Percentiles rank a stretch among this genome's conserved stretches.
Evolutionary conservation across 1,140 invertebrate species (phyloP).

Genomic region (Ceratina australensis): DNA sequence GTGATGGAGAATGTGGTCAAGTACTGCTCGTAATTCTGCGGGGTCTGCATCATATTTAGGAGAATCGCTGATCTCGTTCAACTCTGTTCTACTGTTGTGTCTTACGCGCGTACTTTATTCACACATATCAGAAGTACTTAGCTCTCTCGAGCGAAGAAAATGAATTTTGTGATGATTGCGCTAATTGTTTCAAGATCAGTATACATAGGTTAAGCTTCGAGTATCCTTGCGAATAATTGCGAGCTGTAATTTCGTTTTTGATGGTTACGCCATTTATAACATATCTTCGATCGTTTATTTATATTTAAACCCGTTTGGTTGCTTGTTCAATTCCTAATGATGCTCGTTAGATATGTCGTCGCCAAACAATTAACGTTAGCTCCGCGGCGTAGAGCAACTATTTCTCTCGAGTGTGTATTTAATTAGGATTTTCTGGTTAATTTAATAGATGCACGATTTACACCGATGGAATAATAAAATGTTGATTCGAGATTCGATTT

Average conservation of each 20-base stretch:
- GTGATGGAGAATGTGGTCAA: no score
- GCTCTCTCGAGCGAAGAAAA: neutral
- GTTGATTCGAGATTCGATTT: neutral
- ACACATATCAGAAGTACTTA: conserved; percentile 36
- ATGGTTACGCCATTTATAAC: neutral
- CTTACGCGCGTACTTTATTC: conserved; percentile 24
- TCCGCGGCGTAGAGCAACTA: neutral
- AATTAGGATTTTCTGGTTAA: conserved; percentile 4
- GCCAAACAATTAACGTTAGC: neutral
- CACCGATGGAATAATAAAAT: neutral
- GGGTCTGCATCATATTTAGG: neutral
- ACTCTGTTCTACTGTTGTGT: neutral
- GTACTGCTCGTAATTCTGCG: neutral
- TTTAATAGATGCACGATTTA: neutral
- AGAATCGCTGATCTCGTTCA: neutral
- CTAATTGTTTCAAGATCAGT: neutral
- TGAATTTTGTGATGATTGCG: neutral
- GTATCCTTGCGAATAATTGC: neutral
- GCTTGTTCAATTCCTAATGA: neutral
- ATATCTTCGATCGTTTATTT: conserved; percentile 8
- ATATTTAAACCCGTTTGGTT: neutral
- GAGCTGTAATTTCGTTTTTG: neutral
- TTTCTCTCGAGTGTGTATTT: conserved; percentile 4
- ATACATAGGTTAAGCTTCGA: neutral
- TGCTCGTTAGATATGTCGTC: neutral